Evolutionary conservation across 2,797 vertebrate genomes (phyloP).

Genomic region (Sebastes trivittatus): DNA sequence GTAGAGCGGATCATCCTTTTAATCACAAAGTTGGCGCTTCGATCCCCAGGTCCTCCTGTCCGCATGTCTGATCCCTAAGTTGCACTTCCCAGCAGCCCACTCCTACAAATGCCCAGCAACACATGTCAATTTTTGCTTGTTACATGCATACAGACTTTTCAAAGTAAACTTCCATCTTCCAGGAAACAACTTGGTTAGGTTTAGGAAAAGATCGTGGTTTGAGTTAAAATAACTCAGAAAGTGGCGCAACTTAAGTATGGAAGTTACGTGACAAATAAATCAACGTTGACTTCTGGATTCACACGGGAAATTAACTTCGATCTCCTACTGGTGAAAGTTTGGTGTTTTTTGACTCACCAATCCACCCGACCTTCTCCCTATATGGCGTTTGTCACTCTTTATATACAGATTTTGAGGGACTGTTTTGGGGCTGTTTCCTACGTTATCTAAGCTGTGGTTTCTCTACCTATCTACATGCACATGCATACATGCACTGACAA

Average conservation of each 20-base stretch:
- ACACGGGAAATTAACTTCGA: accelerated
- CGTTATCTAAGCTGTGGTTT: accelerated
- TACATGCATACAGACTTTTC: too few relatives aligned
- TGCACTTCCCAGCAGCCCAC: too few relatives aligned
- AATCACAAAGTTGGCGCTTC: background rate
- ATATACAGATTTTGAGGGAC: too few relatives aligned
- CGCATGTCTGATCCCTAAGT: background rate
- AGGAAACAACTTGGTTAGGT: too few relatives aligned
- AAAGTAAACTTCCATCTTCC: too few relatives aligned
- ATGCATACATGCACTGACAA: background rate
- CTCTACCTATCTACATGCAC: background rate
- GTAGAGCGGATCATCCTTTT: background rate
- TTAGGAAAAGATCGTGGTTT: background rate
- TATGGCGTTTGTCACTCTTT: too few relatives aligned
- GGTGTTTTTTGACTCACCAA: too few relatives aligned
- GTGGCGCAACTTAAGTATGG: background rate
- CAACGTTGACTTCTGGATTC: background rate
- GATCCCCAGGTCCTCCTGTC: background rate
- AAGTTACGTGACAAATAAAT: background rate
- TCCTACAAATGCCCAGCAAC: too few relatives aligned
- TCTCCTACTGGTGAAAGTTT: too few relatives aligned
- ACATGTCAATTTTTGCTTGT: too few relatives aligned
- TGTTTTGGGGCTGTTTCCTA: background rate
- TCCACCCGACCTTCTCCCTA: too few relatives aligned
- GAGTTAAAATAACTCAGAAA: background rate